phyloP scores from a whole-genome alignment of 2,113 vertebrate species.

The Odocoileus virginianus region DNA sequence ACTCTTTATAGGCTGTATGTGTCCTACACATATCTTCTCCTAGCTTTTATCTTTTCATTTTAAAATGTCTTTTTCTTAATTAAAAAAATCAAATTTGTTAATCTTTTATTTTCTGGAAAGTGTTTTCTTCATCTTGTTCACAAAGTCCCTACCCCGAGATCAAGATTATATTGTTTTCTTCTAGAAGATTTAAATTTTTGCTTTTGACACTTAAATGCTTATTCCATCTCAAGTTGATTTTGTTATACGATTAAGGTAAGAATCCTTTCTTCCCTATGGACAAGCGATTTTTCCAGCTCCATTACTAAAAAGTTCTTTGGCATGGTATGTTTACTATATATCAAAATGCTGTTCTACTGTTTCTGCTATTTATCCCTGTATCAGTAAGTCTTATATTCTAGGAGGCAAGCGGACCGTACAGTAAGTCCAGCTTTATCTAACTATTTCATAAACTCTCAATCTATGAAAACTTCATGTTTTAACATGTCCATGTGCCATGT shows the following conservation, averaged over 20 bases:
- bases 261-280: neutral
- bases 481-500: neutral
- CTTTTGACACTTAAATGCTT: constrained; percentile 37
- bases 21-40: neutral
- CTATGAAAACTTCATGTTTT: neutral
- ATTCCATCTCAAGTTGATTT: constrained; percentile 15
- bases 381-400: neutral
- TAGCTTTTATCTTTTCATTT: neutral
- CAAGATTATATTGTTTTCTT: constrained; percentile 3
- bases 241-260: neutral
- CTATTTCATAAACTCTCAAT: neutral
- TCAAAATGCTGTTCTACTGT: neutral
- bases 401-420: neutral
- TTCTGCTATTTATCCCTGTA: neutral
- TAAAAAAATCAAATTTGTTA: constrained; percentile 1
- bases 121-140: constrained; percentile 14
- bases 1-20: neutral
- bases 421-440: neutral
- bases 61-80: neutral
- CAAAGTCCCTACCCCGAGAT: neutral
- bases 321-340: neutral
- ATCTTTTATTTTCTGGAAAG: neutral
- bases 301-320: constrained; percentile 2
- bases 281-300: neutral
- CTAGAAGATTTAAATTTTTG: neutral